These are phyloP conservation scores for Spizaetus ornatus DNA, from an alignment of 2,113 vertebrate genomes.

Conservation along the genomic window DNA sequence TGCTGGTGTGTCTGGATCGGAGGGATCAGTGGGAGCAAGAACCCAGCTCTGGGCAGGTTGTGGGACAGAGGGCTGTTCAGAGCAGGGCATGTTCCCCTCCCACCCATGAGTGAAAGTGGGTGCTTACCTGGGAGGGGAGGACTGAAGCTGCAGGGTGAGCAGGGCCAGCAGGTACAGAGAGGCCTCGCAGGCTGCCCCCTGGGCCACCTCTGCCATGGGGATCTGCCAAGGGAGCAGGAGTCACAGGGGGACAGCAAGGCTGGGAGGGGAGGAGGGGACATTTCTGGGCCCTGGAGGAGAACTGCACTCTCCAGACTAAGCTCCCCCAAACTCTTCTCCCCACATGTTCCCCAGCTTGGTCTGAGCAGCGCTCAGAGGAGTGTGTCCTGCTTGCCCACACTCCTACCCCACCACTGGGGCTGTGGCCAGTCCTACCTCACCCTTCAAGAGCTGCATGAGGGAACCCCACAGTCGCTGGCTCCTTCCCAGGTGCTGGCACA, in stretches of 20 bases:
- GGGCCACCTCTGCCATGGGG: not conserved
- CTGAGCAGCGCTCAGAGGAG: not conserved
- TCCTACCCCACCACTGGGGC: not conserved
- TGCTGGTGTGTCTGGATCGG: not conserved
- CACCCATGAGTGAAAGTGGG: not conserved
- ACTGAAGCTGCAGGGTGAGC: conserved; percentile 61
- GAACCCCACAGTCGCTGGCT: conserved; percentile 30
- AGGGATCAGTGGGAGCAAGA: not conserved
- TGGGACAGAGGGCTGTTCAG: not conserved
- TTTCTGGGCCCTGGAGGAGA: not conserved
- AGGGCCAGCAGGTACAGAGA: conserved; percentile 70
- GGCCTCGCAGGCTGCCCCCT: conserved; percentile 48
- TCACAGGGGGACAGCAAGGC: not conserved
- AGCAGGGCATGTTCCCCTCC: not conserved
- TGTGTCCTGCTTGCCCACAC: not conserved
- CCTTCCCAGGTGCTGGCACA: conserved; percentile 63
- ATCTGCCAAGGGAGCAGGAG: conserved; percentile 54
- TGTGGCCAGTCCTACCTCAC: conserved; percentile 62
- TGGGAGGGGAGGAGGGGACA: not conserved
- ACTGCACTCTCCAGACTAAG: not conserved
- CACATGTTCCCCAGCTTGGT: not conserved
- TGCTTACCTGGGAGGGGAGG: conserved; percentile 63
- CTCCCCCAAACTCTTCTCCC: not conserved
- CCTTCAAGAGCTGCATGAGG: conserved; percentile 45
- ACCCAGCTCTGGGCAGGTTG: not conserved